Evolutionary conservation across 2,113 vertebrate species (phyloP).

Genomic region (Caracal caracal): DNA sequence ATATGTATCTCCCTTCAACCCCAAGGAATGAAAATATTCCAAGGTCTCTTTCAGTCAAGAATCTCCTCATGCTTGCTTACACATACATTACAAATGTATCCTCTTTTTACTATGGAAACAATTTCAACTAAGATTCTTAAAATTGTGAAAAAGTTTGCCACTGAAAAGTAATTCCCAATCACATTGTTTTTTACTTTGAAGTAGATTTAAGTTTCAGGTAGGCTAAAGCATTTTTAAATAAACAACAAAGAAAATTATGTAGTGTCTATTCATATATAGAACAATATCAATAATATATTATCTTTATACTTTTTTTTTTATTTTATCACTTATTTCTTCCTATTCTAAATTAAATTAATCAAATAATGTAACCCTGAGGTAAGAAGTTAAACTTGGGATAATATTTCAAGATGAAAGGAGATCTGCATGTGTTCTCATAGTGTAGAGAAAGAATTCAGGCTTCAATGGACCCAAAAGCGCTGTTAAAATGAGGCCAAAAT

Average conservation of each 20-base stretch:
- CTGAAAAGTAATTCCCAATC: neutral
- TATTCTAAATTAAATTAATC: conserved; percentile 5
- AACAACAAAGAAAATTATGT: neutral
- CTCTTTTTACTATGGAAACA: neutral
- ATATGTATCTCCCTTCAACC: neutral
- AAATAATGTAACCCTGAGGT: neutral
- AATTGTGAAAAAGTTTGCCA: neutral
- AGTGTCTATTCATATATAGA: neutral
- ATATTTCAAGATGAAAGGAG: neutral
- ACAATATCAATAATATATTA: neutral
- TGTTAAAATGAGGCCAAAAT: neutral
- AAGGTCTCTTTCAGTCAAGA: conserved; percentile 4
- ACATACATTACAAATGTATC: neutral
- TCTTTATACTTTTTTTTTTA: neutral
- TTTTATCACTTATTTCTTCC: neutral
- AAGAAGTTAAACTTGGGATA: neutral
- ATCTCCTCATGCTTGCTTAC: neutral
- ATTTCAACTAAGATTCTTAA: neutral
- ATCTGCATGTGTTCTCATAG: neutral
- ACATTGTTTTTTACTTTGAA: neutral
- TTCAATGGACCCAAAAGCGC: neutral
- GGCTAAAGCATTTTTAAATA: neutral
- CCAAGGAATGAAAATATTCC: neutral
- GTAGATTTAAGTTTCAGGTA: neutral
- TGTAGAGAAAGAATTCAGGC: neutral